These are phyloP conservation scores for Meiosimyza platycephala DNA, from an alignment of 2,888 invertebrate genomes.

Conservation along the genomic window DNA sequence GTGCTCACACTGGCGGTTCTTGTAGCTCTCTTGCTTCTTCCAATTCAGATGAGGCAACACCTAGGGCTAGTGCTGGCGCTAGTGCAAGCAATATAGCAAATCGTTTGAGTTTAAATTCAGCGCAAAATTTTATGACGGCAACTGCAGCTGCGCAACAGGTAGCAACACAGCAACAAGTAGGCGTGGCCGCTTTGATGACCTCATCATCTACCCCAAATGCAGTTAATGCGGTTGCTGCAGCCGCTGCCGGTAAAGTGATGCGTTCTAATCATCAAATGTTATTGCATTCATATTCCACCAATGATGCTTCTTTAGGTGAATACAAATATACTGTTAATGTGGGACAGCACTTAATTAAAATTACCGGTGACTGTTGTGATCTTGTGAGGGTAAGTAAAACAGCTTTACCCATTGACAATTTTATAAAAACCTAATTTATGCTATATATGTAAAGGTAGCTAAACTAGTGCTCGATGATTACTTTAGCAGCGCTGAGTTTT, in stretches of 20 bases:
- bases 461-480: constrained; percentile 90
- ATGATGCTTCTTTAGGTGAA: constrained; percentile 86
- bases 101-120: constrained; percentile 64
- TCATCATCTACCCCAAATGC: constrained; percentile 53
- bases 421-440: background rate
- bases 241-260: constrained; percentile 64
- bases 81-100: constrained; percentile 53
- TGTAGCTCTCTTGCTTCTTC: constrained; percentile 84
- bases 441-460: constrained; percentile 74
- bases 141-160: constrained; percentile 57
- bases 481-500: constrained; percentile 71
- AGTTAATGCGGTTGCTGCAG: constrained; percentile 50
- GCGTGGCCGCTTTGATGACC: constrained; percentile 41
- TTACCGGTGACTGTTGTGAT: constrained; percentile 86
- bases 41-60: constrained; percentile 70
- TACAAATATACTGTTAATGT: constrained; percentile 90
- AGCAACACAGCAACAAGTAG: constrained; percentile 48
- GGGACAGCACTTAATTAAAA: constrained; percentile 85
- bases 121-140: constrained; percentile 64
- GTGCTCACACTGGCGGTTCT: constrained; percentile 70
- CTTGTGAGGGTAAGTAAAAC: constrained; percentile 77
- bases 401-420: background rate
- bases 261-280: constrained; percentile 68
- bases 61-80: constrained; percentile 55
- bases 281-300: constrained; percentile 84